Evolutionary conservation across 2,888 invertebrate species (phyloP).

Genomic region (Thymelicus acteon): DNA sequence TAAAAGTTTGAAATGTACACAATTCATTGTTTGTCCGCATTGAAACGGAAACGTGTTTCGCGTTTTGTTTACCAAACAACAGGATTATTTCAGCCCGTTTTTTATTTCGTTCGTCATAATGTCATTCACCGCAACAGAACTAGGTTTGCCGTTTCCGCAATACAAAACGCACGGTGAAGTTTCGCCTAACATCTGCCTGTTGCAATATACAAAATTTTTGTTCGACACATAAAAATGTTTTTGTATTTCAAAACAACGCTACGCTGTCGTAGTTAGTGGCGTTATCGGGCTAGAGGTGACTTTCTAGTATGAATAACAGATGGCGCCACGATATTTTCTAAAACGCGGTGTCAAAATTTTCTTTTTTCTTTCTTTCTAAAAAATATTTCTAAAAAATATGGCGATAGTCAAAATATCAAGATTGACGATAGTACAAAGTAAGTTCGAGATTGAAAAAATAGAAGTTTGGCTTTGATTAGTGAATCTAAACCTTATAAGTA

Average conservation of each 20-base stretch:
- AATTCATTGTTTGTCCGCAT: conserved; percentile 4
- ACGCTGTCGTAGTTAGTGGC: too few species aligned
- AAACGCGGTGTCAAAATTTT: too few species aligned
- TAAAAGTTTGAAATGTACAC: not conserved
- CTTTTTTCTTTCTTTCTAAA: too few species aligned
- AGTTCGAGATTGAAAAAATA: too few species aligned
- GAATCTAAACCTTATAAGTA: too few species aligned
- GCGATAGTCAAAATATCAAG: too few species aligned
- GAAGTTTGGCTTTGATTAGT: too few species aligned
- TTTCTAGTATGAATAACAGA: not conserved
- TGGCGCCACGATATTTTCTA: too few species aligned
- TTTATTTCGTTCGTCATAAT: conserved; percentile 22
- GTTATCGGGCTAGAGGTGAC: too few species aligned
- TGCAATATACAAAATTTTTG: conserved; percentile 7
- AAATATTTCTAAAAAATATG: too few species aligned
- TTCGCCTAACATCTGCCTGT: conserved; percentile 11
- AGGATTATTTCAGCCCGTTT: conserved; percentile 9
- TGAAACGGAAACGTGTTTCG: conserved; percentile 9
- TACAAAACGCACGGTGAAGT: not conserved
- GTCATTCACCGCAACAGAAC: conserved; percentile 3
- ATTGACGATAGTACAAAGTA: too few species aligned
- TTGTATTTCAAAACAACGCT: too few species aligned
- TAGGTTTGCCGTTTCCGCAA: not conserved
- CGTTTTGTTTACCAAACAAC: conserved; percentile 14
- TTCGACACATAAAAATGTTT: not conserved